Base-by-base conservation (phyloP, 2,113 vertebrate genomes). In the Turnix velox region DNA sequence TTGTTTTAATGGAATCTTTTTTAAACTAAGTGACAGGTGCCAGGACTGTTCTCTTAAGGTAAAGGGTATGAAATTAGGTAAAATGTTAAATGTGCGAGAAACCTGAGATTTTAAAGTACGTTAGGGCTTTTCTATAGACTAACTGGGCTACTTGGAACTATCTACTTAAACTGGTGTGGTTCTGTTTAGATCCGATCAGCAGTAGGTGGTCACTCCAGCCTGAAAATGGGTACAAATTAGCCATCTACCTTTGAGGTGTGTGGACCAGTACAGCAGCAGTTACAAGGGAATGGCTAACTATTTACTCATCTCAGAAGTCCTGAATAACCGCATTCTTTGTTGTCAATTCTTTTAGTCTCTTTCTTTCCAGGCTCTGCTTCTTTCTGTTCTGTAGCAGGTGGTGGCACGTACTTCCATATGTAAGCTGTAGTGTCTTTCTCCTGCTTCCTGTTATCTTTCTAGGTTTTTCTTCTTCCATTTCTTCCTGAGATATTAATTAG, bases 261-360 rank as follows among this genome's bases (percentile, higher is more conserved):
- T 61, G 31, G 23, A 62, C 49, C 49, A 23, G n/a, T 80, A 52
- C 43, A 43, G 52, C 54, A 75, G 69, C 39, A 67, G 37, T 17
- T 63, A 13, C 23, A 84, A 78, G 52, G 67, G 59, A 55, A 51
- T 48, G 33, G 73, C 48, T 74, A 54, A 48, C n/a, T 73, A 10
- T 78, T 63, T 54, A 42, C 68, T 93, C 35, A 85, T 84, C 77
- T 94, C 58, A 40, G 54, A 82, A 91, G 77, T 91, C 93, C 78
- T 95, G 93, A 95, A 31, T 89, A 92, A 37, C 84, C 91, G 54
- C 93, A 95, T 96, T 95, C 95, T 74, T 95, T 82, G 57, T 76
- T 76, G 94, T 94, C 93, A 87, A 87, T 93, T 94, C 25, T 71
- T 14, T 51, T 71, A 12, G 65, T 88, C 25, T 77, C 24, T 74